These are phyloP conservation scores for Xiphias gladius DNA, from an alignment of 2,113 vertebrate species.

Conservation along the genomic window DNA sequence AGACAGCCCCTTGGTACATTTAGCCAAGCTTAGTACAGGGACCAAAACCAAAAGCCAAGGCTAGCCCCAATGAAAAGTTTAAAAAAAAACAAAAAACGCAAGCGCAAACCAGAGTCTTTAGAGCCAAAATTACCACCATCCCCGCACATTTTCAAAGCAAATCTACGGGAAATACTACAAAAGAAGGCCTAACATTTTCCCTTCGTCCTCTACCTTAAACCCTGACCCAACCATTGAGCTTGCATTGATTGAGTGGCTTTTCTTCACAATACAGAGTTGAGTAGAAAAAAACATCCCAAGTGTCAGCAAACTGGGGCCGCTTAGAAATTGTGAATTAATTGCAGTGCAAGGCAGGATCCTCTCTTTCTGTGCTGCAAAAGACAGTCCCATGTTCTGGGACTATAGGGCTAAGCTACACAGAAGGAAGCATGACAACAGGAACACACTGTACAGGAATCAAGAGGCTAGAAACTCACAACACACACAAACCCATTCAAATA, in stretches of 20 bases:
- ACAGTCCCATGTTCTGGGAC: constrained; percentile 29
- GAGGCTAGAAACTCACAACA: constrained; percentile 37
- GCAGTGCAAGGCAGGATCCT: constrained; percentile 12
- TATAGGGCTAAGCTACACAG: constrained; percentile 27
- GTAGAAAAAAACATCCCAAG: not conserved
- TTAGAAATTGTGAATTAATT: constrained; percentile 25
- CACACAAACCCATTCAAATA: constrained; percentile 29
- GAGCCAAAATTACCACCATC: not conserved
- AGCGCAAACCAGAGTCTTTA: not conserved
- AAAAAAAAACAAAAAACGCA: no score
- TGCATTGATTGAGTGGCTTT: not conserved
- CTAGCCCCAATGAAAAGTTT: not conserved
- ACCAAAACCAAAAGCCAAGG: not conserved
- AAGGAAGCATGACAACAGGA: constrained; percentile 40
- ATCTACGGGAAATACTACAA: not conserved
- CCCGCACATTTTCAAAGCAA: not conserved
- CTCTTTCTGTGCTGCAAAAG: constrained; percentile 14
- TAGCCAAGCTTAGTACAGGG: not conserved
- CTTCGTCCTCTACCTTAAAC: not conserved
- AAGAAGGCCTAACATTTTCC: not conserved
- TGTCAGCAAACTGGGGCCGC: not conserved
- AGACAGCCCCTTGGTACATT: not conserved
- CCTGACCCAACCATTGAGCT: not conserved
- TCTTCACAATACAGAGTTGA: not conserved
- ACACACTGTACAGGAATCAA: constrained; percentile 55